These are phyloP conservation scores for Grantiella picta DNA, from an alignment of 2,113 vertebrate species.

Conservation along the genomic window DNA sequence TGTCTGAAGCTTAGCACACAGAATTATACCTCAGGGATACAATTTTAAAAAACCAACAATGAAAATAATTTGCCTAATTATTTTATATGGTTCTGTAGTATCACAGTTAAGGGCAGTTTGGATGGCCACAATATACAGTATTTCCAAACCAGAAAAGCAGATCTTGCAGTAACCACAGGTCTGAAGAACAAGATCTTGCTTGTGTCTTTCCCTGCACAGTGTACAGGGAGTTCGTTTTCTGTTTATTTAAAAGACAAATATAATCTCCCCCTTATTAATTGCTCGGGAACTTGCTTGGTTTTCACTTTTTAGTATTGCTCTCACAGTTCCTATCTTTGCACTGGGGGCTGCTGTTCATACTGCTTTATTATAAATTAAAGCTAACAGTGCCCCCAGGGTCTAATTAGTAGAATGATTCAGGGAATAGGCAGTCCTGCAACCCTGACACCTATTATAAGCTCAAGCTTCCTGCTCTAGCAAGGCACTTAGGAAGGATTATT, in stretches of 20 bases:
- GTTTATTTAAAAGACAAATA: background rate
- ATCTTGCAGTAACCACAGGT: background rate
- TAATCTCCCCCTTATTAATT: background rate
- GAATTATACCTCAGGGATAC: background rate
- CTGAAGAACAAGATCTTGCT: background rate
- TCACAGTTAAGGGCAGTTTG: background rate
- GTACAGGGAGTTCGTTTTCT: background rate
- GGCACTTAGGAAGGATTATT: background rate
- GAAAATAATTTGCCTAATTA: background rate
- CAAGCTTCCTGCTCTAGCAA: background rate
- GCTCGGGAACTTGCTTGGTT: background rate
- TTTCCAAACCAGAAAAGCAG: background rate
- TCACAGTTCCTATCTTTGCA: background rate
- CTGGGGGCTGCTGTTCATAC: background rate
- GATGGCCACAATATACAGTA: fast-evolving
- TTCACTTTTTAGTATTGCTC: background rate
- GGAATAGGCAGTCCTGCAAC: background rate
- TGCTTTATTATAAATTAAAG: conserved; percentile 6
- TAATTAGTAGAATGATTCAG: background rate
- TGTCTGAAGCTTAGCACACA: background rate
- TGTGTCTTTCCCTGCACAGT: background rate
- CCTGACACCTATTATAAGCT: background rate
- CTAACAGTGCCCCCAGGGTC: background rate
- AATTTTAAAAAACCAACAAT: background rate
- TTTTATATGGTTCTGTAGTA: background rate